phyloP scores from a whole-genome alignment of 1,140 invertebrate species.

The Eurytemora carolleeae region DNA sequence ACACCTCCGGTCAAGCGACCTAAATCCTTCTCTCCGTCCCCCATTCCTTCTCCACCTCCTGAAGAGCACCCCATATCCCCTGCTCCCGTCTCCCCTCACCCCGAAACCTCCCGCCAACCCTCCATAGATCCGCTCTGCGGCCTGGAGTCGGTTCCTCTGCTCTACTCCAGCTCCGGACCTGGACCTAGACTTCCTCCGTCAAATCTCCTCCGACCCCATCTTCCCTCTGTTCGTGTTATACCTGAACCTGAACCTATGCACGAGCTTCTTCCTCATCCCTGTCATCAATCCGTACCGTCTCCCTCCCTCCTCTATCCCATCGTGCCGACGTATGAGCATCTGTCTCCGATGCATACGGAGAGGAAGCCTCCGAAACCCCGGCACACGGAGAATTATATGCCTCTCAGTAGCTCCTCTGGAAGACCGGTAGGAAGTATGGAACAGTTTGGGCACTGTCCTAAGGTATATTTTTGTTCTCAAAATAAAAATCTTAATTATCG shows the following conservation, averaged over 20 bases:
- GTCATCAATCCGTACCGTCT: background rate
- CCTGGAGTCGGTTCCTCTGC: background rate
- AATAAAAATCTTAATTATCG: too few relatives aligned
- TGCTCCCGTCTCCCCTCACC: background rate
- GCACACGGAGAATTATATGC: too few relatives aligned
- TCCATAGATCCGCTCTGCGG: background rate
- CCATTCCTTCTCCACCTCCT: background rate
- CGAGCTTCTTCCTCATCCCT: background rate
- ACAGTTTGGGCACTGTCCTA: conserved; percentile 13
- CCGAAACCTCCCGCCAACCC: background rate
- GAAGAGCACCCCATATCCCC: background rate
- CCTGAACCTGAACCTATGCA: background rate
- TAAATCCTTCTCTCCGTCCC: too few relatives aligned
- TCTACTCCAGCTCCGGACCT: background rate
- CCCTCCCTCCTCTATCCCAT: background rate
- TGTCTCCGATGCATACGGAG: too few relatives aligned
- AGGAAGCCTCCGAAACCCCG: too few relatives aligned
- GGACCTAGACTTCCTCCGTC: background rate
- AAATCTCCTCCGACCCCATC: background rate
- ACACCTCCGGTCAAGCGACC: too few relatives aligned
- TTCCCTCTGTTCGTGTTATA: background rate
- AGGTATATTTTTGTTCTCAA: too few relatives aligned
- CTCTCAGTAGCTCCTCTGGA: too few relatives aligned
- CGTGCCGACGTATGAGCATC: background rate
- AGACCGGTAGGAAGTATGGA: too few relatives aligned